phyloP scores from a whole-genome alignment of 1,140 invertebrate genomes.

The Schlechtendalia chinensis region DNA sequence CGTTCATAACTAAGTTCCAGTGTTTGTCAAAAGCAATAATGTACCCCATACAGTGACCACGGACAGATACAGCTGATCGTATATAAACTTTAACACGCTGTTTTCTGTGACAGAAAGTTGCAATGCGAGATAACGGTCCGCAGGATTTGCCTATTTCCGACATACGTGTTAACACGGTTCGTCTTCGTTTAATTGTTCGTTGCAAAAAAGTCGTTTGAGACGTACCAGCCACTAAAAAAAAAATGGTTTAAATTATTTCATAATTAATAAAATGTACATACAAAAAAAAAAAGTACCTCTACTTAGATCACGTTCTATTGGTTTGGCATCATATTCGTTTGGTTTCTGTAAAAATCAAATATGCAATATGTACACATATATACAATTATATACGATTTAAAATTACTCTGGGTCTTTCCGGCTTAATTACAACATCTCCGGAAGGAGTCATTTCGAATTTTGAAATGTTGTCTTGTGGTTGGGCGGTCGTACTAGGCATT shows the following conservation, averaged over 20 bases:
- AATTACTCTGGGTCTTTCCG: slow-evolving; percentile 20
- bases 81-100: slow-evolving; percentile 62
- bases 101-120: slow-evolving; percentile 7
- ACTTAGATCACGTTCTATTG: slow-evolving; percentile 29
- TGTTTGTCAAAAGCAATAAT: slow-evolving; percentile 90
- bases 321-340: neutral
- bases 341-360: slow-evolving; percentile 4
- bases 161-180: slow-evolving; percentile 27
- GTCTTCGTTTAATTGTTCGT: neutral
- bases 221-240: slow-evolving; percentile 8
- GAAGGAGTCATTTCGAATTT: slow-evolving; percentile 59
- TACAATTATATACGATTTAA: neutral
- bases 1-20: slow-evolving; percentile 85
- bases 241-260: neutral
- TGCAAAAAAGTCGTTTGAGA: neutral
- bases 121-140: slow-evolving; percentile 34
- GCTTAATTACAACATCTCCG: slow-evolving; percentile 7
- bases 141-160: slow-evolving; percentile 32
- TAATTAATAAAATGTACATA: neutral
- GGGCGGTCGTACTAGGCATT: slow-evolving; percentile 61
- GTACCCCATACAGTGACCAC: slow-evolving; percentile 76
- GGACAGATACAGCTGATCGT: slow-evolving; percentile 64
- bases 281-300: neutral
- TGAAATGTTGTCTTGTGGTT: slow-evolving; percentile 64
- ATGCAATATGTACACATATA: neutral